These are phyloP conservation scores for Limnephilus auricula DNA, from an alignment of 2,888 invertebrate genomes.

Conservation along the genomic window DNA sequence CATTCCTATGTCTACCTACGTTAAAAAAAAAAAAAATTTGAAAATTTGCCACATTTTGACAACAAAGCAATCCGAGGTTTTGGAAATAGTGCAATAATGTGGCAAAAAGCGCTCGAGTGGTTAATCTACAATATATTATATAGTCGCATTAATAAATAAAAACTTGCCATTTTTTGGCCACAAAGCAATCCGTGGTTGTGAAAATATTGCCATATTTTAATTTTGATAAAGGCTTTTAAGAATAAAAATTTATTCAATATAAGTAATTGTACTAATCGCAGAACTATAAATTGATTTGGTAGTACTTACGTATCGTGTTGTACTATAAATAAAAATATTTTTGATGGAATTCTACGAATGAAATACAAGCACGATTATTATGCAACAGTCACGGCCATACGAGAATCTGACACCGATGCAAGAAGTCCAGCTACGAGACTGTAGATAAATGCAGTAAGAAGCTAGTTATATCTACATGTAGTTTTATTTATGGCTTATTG, in stretches of 20 bases:
- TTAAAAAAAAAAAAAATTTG: too few species aligned
- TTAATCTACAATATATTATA: too few species aligned
- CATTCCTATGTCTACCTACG: too few species aligned
- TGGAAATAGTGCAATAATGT: too few species aligned
- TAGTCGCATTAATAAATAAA: too few species aligned
- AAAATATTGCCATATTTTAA: too few species aligned
- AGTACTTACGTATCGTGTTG: background rate
- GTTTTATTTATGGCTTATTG: conserved; percentile 12
- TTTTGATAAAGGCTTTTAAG: too few species aligned
- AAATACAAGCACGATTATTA: background rate
- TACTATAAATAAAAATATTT: background rate
- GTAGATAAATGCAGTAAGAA: background rate
- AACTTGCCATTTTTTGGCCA: too few species aligned
- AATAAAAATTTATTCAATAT: background rate
- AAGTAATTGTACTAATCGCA: background rate
- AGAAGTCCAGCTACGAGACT: background rate
- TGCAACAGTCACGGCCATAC: background rate
- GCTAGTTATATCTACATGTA: background rate
- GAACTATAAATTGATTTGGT: background rate
- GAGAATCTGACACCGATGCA: background rate
- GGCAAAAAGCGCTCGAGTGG: too few species aligned
- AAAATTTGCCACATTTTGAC: too few species aligned
- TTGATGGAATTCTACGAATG: background rate
- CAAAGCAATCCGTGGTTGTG: too few species aligned
- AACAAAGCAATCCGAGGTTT: too few species aligned